A percentile compares a stretch with the other conserved stretches of the same genome.
phyloP scores from a whole-genome alignment of 1,140 invertebrate species.

The Pseudoatta argentina region DNA sequence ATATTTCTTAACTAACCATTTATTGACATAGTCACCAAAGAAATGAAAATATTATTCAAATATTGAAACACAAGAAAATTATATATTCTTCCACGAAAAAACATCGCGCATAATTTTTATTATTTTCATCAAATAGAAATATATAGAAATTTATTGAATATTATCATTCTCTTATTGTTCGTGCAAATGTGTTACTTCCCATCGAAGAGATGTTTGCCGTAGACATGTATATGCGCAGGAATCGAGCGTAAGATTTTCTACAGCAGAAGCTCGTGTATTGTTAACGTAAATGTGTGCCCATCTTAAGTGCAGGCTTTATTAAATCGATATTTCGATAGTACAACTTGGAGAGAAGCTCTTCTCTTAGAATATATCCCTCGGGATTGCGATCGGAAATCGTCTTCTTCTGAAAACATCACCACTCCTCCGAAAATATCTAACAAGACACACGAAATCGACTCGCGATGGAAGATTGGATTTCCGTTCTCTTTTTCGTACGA shows the following conservation, averaged over 20 bases:
- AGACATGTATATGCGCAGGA: neutral
- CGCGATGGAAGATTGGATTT: slow-evolving; percentile 44
- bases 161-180: neutral
- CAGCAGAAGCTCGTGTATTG: neutral
- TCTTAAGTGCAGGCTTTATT: slow-evolving; percentile 31
- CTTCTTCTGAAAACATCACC: slow-evolving; percentile 15
- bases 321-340: slow-evolving; percentile 26
- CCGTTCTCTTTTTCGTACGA: slow-evolving; percentile 15
- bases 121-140: neutral
- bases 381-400: slow-evolving; percentile 40
- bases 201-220: slow-evolving; percentile 3
- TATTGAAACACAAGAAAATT: neutral
- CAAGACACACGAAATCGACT: slow-evolving; percentile 21
- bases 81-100: neutral
- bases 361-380: slow-evolving; percentile 15
- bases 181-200: neutral
- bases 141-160: neutral
- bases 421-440: neutral
- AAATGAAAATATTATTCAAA: neutral
- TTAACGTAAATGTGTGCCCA: slow-evolving; percentile 41
- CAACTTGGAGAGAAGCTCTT: neutral
- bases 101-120: neutral
- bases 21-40: neutral
- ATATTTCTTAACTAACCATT: neutral
- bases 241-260: slow-evolving; percentile 18